Percentiles rank a stretch among this genome's conserved stretches.
phyloP scores from a whole-genome alignment of 2,797 vertebrate genomes.

The Ctenopoma kingsleyae region DNA sequence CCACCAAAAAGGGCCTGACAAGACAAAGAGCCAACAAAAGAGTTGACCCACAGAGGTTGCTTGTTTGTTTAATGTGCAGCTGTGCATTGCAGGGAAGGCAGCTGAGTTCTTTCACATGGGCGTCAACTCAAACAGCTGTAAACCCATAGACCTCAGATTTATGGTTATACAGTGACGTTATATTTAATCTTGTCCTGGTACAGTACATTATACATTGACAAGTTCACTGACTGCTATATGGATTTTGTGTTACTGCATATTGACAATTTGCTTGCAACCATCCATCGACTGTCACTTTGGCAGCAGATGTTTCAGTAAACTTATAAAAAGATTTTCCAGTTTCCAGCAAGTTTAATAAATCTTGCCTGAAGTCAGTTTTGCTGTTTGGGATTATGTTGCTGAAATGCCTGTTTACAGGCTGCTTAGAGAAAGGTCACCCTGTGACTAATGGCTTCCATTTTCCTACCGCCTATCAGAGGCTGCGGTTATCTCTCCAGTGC shows the following conservation, averaged over 20 bases:
- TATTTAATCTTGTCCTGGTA: background rate
- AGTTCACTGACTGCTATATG: background rate
- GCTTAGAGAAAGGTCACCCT: slow-evolving; percentile 72
- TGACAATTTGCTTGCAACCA: background rate
- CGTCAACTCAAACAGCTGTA: slow-evolving; percentile 55
- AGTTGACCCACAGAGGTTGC: slow-evolving; percentile 57
- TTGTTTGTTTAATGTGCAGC: slow-evolving; percentile 78
- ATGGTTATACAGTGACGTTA: background rate
- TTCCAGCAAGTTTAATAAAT: slow-evolving; percentile 28
- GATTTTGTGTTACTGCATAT: background rate
- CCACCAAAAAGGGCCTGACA: slow-evolving; percentile 53
- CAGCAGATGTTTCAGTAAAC: background rate
- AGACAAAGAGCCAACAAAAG: slow-evolving; percentile 55
- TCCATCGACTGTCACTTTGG: background rate
- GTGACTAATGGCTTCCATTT: slow-evolving; percentile 81
- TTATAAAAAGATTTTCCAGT: slow-evolving; percentile 2
- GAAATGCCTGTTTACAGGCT: slow-evolving; percentile 61
- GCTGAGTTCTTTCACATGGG: slow-evolving; percentile 57
- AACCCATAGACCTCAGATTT: slow-evolving; percentile 32
- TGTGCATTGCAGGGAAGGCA: slow-evolving; percentile 63
- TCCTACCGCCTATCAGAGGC: slow-evolving; percentile 71
- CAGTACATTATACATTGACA: background rate
- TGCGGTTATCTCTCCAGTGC: slow-evolving; percentile 75
- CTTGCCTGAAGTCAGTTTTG: slow-evolving; percentile 14
- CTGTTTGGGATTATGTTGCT: slow-evolving; percentile 23